A percentile compares a stretch with the other conserved stretches of the same genome.
Evolutionary conservation across 2,888 invertebrate genomes (phyloP).

Genomic region (Drosophila kambysellisi): DNA sequence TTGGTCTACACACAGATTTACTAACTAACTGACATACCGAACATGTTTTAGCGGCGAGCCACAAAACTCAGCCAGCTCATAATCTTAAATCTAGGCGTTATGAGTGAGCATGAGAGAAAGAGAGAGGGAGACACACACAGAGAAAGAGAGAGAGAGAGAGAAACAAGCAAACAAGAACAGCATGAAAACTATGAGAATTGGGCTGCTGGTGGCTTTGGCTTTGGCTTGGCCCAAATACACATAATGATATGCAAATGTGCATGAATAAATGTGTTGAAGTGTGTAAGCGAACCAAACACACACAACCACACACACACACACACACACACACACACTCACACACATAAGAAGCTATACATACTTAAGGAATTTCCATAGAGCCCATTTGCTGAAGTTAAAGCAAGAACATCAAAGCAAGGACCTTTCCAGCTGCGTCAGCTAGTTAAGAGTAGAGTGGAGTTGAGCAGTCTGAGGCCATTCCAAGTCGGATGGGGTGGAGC

Average conservation of each 20-base stretch:
- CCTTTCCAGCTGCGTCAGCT: constrained; percentile 69
- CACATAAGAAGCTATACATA: constrained; percentile 7
- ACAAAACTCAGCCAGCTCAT: constrained; percentile 77
- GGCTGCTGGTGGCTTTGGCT: constrained; percentile 27
- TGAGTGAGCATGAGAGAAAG: constrained; percentile 42
- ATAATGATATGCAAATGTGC: constrained; percentile 79
- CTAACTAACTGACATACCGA: constrained; percentile 67
- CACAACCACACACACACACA: constrained; percentile 22
- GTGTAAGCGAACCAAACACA: constrained; percentile 36
- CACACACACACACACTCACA: constrained; percentile 24
- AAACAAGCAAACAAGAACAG: neutral
- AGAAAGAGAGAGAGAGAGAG: neutral
- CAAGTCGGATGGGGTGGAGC: neutral
- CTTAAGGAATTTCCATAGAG: constrained; percentile 51
- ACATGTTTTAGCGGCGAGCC: constrained; percentile 61
- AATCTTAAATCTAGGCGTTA: constrained; percentile 77
- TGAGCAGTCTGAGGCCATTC: neutral
- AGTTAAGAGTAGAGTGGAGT: constrained; percentile 56
- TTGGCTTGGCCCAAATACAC: constrained; percentile 57
- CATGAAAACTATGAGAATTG: constrained; percentile 45
- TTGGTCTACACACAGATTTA: constrained; percentile 63
- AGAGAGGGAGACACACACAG: neutral
- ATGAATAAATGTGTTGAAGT: constrained; percentile 74
- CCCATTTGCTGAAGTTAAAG: constrained; percentile 44
- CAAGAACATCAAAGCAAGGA: constrained; percentile 69